phyloP scores from a whole-genome alignment of 2,888 invertebrate genomes.

The Nudaria mundana region DNA sequence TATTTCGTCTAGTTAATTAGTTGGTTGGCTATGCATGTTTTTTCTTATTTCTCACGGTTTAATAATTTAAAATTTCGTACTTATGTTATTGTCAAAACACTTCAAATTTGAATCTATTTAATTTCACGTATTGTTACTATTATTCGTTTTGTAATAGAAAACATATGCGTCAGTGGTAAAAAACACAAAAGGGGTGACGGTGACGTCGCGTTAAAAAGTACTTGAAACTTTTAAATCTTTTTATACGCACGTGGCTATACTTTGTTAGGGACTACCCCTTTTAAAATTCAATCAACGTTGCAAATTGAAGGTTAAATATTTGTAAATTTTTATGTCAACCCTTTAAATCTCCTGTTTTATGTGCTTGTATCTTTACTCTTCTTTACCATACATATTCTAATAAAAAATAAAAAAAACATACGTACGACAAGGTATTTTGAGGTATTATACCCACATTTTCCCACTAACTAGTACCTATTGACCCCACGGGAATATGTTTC shows the following conservation, averaged over 20 bases:
- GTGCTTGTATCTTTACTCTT: too few species aligned
- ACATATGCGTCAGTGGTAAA: conserved; percentile 50
- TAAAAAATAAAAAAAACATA: too few species aligned
- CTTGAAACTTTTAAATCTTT: conserved; percentile 56
- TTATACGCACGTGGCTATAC: conserved; percentile 59
- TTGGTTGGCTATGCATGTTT: too few species aligned
- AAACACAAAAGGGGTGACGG: conserved; percentile 40
- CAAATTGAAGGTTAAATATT: conserved; percentile 27
- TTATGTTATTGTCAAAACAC: conserved; percentile 39
- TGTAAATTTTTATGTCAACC: conserved; percentile 24
- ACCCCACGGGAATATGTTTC: too few species aligned
- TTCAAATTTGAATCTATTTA: conserved; percentile 47
- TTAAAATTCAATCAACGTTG: conserved; percentile 18
- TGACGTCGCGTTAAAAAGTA: conserved; percentile 34
- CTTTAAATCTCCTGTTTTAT: background rate
- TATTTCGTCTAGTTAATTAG: too few species aligned
- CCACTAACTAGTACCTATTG: too few species aligned
- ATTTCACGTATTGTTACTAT: conserved; percentile 43
- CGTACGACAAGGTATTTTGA: too few species aligned
- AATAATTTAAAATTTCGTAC: conserved; percentile 30
- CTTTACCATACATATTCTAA: too few species aligned
- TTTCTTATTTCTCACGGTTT: conserved; percentile 7
- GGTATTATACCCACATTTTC: too few species aligned
- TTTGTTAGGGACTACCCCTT: conserved; percentile 28
- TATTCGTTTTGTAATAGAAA: conserved; percentile 58